Evolutionary conservation across 2,888 invertebrate species (phyloP).

Genomic region (Nemotelus pantherinus): DNA sequence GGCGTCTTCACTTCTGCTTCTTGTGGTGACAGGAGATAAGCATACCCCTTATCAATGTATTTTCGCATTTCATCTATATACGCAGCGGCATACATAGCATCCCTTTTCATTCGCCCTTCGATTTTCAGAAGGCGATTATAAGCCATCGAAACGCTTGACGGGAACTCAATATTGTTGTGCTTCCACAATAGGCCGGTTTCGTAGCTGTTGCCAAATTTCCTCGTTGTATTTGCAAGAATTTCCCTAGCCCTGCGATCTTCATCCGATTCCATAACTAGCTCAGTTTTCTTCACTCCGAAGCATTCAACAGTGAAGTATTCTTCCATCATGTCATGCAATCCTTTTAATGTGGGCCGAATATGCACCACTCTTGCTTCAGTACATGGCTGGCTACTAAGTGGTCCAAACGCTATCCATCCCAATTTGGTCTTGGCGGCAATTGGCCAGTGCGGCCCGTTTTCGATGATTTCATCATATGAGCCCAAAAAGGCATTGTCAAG

Average conservation of each 20-base stretch:
- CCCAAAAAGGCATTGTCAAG: neutral
- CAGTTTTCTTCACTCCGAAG: neutral
- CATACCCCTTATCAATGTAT: neutral
- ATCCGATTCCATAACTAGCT: neutral
- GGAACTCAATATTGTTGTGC: neutral
- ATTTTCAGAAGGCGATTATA: neutral
- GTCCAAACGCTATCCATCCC: neutral
- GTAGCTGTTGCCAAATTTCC: neutral
- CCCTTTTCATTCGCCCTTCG: slow-evolving; percentile 28
- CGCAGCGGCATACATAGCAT: slow-evolving; percentile 43
- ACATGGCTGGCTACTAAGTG: neutral
- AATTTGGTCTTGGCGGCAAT: neutral
- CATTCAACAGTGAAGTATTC: neutral
- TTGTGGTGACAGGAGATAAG: too few relatives aligned
- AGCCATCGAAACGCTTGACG: slow-evolving; percentile 48
- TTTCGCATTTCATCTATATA: neutral
- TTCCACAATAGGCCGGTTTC: slow-evolving; percentile 29
- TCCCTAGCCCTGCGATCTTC: neutral
- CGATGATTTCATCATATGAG: neutral
- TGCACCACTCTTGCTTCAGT: neutral
- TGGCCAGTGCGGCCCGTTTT: neutral
- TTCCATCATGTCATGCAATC: neutral
- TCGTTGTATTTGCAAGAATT: slow-evolving; percentile 31
- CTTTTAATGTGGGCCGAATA: neutral
- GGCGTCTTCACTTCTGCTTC: too few relatives aligned